Evolutionary conservation across 2,888 invertebrate genomes (phyloP).

Genomic region (Eupeodes luniger): DNA sequence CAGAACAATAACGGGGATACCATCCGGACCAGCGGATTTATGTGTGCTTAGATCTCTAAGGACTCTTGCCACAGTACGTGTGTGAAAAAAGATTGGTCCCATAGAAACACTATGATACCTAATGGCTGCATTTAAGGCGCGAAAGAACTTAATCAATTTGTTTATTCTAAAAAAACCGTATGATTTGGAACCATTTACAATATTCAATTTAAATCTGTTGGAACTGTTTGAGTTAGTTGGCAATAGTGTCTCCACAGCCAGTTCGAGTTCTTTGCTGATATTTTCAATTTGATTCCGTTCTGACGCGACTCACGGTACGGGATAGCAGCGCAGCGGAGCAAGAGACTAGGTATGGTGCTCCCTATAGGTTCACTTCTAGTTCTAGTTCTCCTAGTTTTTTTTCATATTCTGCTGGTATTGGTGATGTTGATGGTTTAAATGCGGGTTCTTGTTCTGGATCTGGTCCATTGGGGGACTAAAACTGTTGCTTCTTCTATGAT

Average conservation of each 20-base stretch:
- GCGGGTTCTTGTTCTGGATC: constrained; percentile 69
- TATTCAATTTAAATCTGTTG: background rate
- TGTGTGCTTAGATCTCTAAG: too few species aligned
- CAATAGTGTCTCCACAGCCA: background rate
- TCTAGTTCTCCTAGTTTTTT: constrained; percentile 68
- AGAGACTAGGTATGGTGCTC: constrained; percentile 30
- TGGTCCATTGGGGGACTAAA: constrained; percentile 62
- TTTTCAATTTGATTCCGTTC: constrained; percentile 15
- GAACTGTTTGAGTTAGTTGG: background rate
- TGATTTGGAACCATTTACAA: too few species aligned
- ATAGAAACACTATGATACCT: too few species aligned
- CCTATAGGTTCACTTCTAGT: constrained; percentile 62
- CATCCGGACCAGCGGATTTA: too few species aligned
- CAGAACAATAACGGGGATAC: too few species aligned
- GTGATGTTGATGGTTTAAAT: constrained; percentile 49
- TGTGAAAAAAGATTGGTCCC: too few species aligned
- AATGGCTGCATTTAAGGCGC: too few species aligned
- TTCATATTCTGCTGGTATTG: constrained; percentile 23
- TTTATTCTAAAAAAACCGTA: too few species aligned
- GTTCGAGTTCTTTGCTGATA: constrained; percentile 17
- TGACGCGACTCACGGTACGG: background rate
- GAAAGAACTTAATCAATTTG: too few species aligned
- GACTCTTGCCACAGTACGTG: too few species aligned
- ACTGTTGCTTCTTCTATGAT: constrained; percentile 37
- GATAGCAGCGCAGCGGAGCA: background rate